Percentiles rank a stretch among this genome's conserved stretches.
phyloP scores from a whole-genome alignment of 2,797 vertebrate genomes.

The Eupleurogrammus muticus region DNA sequence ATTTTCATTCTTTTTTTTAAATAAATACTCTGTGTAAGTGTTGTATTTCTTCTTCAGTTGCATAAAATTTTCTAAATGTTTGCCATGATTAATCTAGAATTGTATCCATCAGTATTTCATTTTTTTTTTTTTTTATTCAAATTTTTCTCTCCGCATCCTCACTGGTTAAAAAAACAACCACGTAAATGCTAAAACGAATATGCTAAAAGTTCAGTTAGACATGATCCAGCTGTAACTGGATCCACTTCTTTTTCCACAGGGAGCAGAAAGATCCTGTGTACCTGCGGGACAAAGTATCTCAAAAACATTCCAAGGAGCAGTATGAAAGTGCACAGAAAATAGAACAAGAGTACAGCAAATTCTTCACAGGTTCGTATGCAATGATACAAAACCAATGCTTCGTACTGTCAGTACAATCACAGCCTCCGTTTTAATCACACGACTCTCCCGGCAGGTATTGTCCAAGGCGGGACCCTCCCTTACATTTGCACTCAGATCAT shows the following conservation, averaged over 20 bases:
- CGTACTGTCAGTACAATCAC: neutral
- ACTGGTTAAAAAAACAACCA: conserved; percentile 13
- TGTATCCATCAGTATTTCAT: neutral
- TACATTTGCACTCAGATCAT: conserved; percentile 99
- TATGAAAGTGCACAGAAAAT: conserved; percentile 96
- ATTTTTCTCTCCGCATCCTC: conserved; percentile 1
- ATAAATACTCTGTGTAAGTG: conserved; percentile 15
- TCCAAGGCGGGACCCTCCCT: conserved; percentile 95
- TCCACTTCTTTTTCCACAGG: conserved; percentile 69
- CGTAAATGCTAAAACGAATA: neutral
- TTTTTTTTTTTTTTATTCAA: no score
- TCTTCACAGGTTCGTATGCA: conserved; percentile 95
- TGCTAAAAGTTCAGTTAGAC: conserved; percentile 5
- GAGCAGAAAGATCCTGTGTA: conserved; percentile 96
- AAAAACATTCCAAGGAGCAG: conserved; percentile 99
- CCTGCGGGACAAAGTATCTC: conserved; percentile 97
- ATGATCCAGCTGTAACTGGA: neutral
- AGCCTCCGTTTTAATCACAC: neutral
- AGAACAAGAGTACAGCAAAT: conserved; percentile 97
- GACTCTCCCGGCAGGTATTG: conserved; percentile 85
- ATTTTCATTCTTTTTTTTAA: conserved; percentile 20
- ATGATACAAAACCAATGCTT: neutral
- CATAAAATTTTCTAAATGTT: neutral
- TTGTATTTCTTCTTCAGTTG: conserved; percentile 9
- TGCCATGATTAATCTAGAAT: neutral